Evolutionary conservation across 2,797 vertebrate genomes (phyloP).

Genomic region (Varecia variegata): DNA sequence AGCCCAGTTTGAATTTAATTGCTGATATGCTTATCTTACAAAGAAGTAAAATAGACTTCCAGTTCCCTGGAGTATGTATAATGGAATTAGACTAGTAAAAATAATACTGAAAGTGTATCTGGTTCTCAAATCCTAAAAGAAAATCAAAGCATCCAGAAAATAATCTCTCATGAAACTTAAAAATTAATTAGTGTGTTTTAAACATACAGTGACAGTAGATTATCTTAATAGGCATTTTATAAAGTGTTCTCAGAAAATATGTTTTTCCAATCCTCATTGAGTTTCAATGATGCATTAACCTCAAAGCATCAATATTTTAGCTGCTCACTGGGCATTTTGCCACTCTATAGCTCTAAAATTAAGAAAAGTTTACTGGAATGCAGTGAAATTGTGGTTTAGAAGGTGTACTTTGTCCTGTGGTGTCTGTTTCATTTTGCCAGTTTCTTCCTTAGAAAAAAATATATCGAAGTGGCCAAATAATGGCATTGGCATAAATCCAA

Average conservation of each 20-base stretch:
- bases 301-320: not conserved
- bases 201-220: not conserved
- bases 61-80: not conserved
- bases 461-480: not conserved
- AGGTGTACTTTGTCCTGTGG: not conserved
- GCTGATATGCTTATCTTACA: not conserved
- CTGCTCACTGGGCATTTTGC: not conserved
- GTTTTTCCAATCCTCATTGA: not conserved
- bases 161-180: not conserved
- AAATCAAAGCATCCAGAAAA: not conserved
- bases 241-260: not conserved
- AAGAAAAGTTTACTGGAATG: not conserved
- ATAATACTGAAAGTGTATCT: not conserved
- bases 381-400: not conserved
- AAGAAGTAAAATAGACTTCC: not conserved
- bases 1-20: not conserved
- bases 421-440: not conserved
- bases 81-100: not conserved
- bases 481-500: not conserved
- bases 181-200: not conserved
- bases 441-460: not conserved
- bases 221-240: not conserved
- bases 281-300: not conserved
- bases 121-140: conserved; percentile 34
- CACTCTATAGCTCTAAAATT: not conserved